Base-by-base conservation (phyloP, 1,140 invertebrate species). In the Fopius arisanus region DNA sequence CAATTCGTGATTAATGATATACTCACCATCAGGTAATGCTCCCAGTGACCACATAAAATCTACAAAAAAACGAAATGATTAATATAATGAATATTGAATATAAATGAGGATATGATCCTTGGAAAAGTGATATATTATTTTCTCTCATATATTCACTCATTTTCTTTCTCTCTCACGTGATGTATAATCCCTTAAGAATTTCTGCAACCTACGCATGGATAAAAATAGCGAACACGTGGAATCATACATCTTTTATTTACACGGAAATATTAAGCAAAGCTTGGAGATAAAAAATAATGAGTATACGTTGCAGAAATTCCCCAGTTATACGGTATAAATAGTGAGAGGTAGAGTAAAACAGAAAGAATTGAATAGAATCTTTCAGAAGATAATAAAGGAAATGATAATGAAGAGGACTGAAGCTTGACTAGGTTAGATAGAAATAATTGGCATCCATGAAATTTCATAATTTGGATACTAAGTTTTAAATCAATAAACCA, bases 1-100 rank as follows among this genome's bases (percentile, higher is more conserved):
- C 14, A 28, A 54, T 29, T 21, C 33, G 5, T 40, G 21, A 23
- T 75, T 31, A 31, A 48, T 71, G 31, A 70, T 70, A 73, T 79
- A 94, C 94, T 94, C 92, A 97, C 96, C 95, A 91, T 97, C 96
- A 90, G 95, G 95, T 91, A 97, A 93, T 91, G 95, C 95, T 93
- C 95, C 96, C 92, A 97, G 92, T 89, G 96, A 96, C 96, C 96
- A 97, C 94, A 97, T 96, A 93, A 97, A 96, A 95, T 97, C 96
- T 97, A 95, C 90, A 94, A 94, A 91, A 90, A 91, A 92, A 93
- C 90, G 92, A 90, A 86, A 83, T 73, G 78, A 85, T 87, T 86
- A 88, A 82, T 83, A 26, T 26, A 26, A 26, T 59, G 5, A 6
- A 28, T 59, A 28, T 28, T 14, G 23, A 1, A 23, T 23, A 21